Conservation (phyloP, 2,888 invertebrate species). For the Scaptomyza flava region DNA sequence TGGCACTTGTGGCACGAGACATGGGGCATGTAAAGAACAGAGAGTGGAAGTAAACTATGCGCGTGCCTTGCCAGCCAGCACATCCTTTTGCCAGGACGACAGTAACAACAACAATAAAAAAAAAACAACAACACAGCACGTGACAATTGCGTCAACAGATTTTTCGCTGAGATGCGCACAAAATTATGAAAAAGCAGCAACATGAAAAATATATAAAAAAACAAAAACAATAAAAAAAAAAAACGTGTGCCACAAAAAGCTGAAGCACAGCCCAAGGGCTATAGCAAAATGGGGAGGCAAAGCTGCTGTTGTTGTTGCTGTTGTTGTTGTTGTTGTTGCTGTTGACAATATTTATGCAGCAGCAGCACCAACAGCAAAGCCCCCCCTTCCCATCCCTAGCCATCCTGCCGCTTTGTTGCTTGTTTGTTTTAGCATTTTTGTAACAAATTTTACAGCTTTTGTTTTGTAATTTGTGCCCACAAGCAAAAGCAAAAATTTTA, state of each 20-base stretch:
- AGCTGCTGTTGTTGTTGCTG: neutral
- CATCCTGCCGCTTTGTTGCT: slow-evolving; percentile 16
- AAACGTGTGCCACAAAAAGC: slow-evolving; percentile 61
- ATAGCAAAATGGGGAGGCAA: slow-evolving; percentile 2
- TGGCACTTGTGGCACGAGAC: slow-evolving; percentile 61
- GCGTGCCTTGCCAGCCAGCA: slow-evolving; percentile 49
- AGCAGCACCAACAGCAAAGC: slow-evolving; percentile 65
- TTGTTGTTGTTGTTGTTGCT: slow-evolving; percentile 45
- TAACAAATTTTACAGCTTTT: slow-evolving; percentile 67
- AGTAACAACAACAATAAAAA: slow-evolving; percentile 12
- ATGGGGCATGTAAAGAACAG: slow-evolving; percentile 9
- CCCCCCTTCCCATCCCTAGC: neutral
- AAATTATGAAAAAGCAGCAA: slow-evolving; percentile 52
- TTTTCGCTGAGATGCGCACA: slow-evolving; percentile 79
- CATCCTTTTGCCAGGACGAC: slow-evolving; percentile 66
- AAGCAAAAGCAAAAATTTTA: slow-evolving; percentile 49
- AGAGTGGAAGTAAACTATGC: slow-evolving; percentile 50
- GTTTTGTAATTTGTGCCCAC: slow-evolving; percentile 68
- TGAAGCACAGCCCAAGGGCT: slow-evolving; percentile 42
- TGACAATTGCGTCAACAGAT: slow-evolving; percentile 79
- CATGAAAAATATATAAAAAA: neutral
- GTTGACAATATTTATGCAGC: slow-evolving; percentile 77
- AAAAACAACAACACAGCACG: slow-evolving; percentile 54
- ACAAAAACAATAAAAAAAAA: neutral
- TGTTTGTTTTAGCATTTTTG: slow-evolving; percentile 71